A percentile compares a stretch with the other conserved stretches of the same genome.
Evolutionary conservation across 1,140 invertebrate genomes (phyloP).

Genomic region (Drosophila tsacasi): DNA sequence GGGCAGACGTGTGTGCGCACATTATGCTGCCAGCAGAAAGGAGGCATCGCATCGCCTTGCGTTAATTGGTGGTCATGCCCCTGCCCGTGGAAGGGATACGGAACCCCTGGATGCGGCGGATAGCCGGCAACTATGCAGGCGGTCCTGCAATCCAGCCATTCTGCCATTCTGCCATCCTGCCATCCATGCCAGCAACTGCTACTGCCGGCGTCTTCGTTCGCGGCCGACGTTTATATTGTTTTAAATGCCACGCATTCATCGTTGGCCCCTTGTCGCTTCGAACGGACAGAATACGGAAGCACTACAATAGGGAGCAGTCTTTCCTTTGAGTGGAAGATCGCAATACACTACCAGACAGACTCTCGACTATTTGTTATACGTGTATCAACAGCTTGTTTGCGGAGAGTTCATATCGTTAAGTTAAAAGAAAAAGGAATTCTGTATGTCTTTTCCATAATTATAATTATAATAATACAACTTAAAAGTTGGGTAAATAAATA

Average conservation of each 20-base stretch:
- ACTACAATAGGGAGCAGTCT: background rate
- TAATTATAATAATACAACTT: too few relatives aligned
- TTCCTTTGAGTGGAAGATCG: background rate
- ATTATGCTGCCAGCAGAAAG: constrained; percentile 62
- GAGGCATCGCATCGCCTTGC: constrained; percentile 66
- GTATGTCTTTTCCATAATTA: too few relatives aligned
- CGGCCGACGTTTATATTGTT: constrained; percentile 61
- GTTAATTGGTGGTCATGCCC: constrained; percentile 74
- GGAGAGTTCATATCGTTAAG: too few relatives aligned
- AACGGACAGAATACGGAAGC: constrained; percentile 9
- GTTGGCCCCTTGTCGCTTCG: constrained; percentile 45
- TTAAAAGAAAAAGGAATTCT: too few relatives aligned
- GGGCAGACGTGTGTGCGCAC: constrained; percentile 44
- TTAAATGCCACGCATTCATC: constrained; percentile 59
- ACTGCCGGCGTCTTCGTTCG: constrained; percentile 36
- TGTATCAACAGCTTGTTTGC: too few relatives aligned
- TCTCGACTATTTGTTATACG: too few relatives aligned
- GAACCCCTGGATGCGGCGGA: constrained; percentile 12
- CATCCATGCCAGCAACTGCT: constrained; percentile 3
- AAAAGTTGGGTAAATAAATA: too few relatives aligned
- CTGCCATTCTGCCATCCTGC: constrained; percentile 8
- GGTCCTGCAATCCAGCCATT: constrained; percentile 15
- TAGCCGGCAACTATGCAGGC: constrained; percentile 11
- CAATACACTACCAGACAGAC: background rate
- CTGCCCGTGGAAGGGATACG: constrained; percentile 25